phyloP scores from a whole-genome alignment of 2,888 invertebrate species.

The Tryphoninae sp. region DNA sequence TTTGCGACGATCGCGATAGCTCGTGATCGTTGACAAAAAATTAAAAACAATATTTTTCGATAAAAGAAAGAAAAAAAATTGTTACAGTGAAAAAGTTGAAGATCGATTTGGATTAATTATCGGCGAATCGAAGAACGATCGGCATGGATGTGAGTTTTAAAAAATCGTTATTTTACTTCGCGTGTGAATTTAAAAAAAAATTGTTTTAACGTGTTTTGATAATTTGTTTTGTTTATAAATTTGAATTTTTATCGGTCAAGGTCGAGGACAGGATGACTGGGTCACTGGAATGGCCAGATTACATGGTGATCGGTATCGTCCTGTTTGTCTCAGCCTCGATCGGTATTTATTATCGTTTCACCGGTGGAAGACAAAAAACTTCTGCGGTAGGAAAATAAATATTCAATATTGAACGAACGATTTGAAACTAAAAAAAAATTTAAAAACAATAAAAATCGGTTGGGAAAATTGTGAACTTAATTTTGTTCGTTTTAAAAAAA shows the following conservation, averaged over 20 bases:
- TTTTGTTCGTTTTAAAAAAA: neutral
- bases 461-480: neutral
- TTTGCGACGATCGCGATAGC: conserved; percentile 17
- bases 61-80: neutral
- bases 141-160: conserved; percentile 50
- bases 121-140: neutral
- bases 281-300: conserved; percentile 84
- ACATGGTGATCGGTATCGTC: conserved; percentile 88
- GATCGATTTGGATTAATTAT: neutral
- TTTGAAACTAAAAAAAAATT: neutral
- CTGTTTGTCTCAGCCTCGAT: conserved; percentile 89
- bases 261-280: conserved; percentile 30
- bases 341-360: conserved; percentile 92
- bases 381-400: conserved; percentile 83
- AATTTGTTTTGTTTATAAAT: neutral
- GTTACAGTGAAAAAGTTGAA: neutral
- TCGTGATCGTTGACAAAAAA: too few relatives aligned
- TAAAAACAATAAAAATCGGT: neutral
- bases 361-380: conserved; percentile 93
- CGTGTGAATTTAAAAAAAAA: too few relatives aligned
- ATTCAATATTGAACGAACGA: too few relatives aligned
- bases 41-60: neutral
- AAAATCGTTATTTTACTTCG: neutral
- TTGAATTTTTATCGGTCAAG: conserved; percentile 21
- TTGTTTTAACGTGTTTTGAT: neutral